Evolutionary conservation across 2,888 invertebrate genomes (phyloP).

Genomic region (Callyntrura sp.): DNA sequence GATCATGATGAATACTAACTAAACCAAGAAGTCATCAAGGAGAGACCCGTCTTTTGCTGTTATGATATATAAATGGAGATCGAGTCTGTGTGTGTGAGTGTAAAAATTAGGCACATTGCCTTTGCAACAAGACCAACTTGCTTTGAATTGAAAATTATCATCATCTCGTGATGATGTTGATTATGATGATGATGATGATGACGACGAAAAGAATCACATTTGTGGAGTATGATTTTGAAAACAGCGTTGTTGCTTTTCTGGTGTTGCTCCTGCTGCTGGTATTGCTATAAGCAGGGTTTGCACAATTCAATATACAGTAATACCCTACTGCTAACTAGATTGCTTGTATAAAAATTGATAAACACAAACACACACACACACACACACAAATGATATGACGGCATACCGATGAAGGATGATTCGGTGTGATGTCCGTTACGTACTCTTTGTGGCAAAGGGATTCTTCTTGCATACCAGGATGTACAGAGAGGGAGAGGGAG

Average conservation of each 20-base stretch:
- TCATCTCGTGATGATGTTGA: constrained; percentile 13
- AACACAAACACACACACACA: too few species aligned
- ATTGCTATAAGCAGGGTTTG: not conserved
- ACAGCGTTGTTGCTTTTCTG: not conserved
- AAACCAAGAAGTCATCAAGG: constrained; percentile 39
- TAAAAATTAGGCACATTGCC: not conserved
- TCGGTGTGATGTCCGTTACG: too few species aligned
- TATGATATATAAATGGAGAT: not conserved
- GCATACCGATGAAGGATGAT: too few species aligned
- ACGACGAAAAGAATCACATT: too few species aligned
- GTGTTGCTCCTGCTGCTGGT: not conserved
- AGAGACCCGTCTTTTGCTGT: constrained; percentile 1
- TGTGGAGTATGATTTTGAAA: not conserved
- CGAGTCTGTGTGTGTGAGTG: not conserved
- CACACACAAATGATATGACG: too few species aligned
- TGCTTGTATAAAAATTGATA: too few species aligned
- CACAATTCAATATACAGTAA: constrained; percentile 11
- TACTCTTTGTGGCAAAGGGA: too few species aligned
- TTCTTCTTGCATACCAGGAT: not conserved
- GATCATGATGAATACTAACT: constrained; percentile 58
- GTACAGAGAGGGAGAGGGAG: not conserved
- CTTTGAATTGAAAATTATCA: constrained; percentile 20
- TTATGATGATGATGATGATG: not conserved
- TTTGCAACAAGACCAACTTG: constrained; percentile 40
- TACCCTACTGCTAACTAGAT: too few species aligned